Conservation (phyloP, 2,113 vertebrate species). For the Sturnus vulgaris region DNA sequence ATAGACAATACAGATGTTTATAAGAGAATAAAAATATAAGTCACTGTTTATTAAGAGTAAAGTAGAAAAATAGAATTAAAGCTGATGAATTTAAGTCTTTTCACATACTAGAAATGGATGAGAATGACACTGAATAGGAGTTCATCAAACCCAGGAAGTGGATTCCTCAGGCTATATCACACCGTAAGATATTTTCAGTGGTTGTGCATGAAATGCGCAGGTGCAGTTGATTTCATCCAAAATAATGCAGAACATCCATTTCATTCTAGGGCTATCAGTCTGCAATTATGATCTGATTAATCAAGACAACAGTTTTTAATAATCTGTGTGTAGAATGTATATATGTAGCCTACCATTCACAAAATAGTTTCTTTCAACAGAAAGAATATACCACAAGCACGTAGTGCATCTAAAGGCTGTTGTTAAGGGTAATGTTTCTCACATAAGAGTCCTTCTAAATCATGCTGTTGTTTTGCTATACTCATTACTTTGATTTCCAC, state of each 20-base stretch:
- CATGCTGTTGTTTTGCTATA: slow-evolving; percentile 1
- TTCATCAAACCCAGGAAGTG: not conserved
- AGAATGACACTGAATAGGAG: not conserved
- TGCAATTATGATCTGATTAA: not conserved
- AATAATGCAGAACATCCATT: not conserved
- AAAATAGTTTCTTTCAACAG: not conserved
- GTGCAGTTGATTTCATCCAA: not conserved
- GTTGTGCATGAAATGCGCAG: not conserved
- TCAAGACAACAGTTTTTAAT: not conserved
- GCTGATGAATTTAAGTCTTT: not conserved
- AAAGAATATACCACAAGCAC: not conserved
- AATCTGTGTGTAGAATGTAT: not conserved
- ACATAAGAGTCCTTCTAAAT: slow-evolving; percentile 5
- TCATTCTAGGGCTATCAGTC: not conserved
- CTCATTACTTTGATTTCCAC: slow-evolving; percentile 41
- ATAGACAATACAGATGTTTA: not conserved
- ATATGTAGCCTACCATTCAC: not conserved
- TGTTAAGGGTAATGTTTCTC: not conserved
- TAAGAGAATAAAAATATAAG: not conserved
- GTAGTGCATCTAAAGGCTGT: not conserved
- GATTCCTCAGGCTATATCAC: not conserved
- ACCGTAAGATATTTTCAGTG: not conserved
- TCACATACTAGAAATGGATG: not conserved
- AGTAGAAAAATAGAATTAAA: not conserved
- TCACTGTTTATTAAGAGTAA: not conserved